A percentile compares a stretch with the other conserved stretches of the same genome.
Conservation (phyloP, 2,888 invertebrate genomes). For the Neocrepidodera transversa region DNA sequence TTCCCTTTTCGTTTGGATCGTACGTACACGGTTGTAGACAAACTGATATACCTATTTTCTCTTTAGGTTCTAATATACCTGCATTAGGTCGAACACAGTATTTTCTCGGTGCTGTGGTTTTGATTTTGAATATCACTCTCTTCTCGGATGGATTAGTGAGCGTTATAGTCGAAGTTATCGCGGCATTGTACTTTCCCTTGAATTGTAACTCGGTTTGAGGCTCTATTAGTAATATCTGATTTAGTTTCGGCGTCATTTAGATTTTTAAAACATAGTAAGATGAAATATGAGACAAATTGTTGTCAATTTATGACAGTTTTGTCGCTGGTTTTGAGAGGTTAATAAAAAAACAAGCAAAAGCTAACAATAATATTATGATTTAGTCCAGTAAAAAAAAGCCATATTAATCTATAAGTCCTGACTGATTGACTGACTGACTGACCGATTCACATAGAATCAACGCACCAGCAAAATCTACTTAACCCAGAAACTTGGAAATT, state of each 20-base stretch:
- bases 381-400: too few species aligned
- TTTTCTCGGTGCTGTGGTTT: conserved; percentile 40
- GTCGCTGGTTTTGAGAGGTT: background rate
- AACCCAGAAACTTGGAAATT: too few species aligned
- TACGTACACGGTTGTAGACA: conserved; percentile 95
- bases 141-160: conserved; percentile 87
- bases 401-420: too few species aligned
- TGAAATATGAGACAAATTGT: background rate
- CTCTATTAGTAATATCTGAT: conserved; percentile 84
- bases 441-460: too few species aligned
- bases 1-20: conserved; percentile 92
- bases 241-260: conserved; percentile 70
- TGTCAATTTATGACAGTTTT: background rate
- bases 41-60: conserved; percentile 83
- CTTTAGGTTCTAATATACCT: conserved; percentile 74
- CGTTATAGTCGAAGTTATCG: conserved; percentile 87
- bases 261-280: conserved; percentile 24
- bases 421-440: too few species aligned
- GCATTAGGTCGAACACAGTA: conserved; percentile 42
- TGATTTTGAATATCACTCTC: conserved; percentile 90
- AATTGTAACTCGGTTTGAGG: conserved; percentile 89
- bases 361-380: too few species aligned
- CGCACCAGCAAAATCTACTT: too few species aligned
- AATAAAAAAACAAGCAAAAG: too few species aligned
- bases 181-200: conserved; percentile 84